Base-by-base conservation (phyloP, 1,140 invertebrate genomes). In the Drosophila ohnishii region DNA sequence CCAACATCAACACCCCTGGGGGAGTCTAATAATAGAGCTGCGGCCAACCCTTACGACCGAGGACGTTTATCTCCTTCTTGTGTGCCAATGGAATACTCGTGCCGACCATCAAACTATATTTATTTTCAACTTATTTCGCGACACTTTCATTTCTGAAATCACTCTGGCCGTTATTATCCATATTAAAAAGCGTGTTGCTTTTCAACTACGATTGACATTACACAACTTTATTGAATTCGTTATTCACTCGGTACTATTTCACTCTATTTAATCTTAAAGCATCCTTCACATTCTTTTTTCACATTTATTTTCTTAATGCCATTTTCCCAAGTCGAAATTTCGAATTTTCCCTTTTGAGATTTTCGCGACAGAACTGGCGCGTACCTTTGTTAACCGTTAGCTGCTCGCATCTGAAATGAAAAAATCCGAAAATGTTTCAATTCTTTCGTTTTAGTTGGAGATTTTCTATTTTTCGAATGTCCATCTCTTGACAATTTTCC, bases 401-500 rank as follows among this genome's bases (percentile, higher is more conserved):
- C 77, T 78, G 84, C 70, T 88, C 84, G 84, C 84, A 88, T 88
- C 84, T 88, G 76, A 89, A 88, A 88, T 89, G 80, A 84, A 88
- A 88, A 88, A 67, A 88, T 84, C 76, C 84, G 85, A 87, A 88
- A 88, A 87, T 87, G 84, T 87, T 87, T 87, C 84, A 87, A 87
- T 87, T 88, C 84, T 89, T 87, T 87, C 84, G 80, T 66, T 80
- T 84, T 87, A 88, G 84, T 88, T 88, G 84, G 84, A 88, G 84
- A 88, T 88, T 88, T 87, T 88, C 84, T 87, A 87, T 87, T 87
- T 87, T 87, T 84, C 84, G 84, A 89, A 87, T 87, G 84, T 87
- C 84, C 84, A 87, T 87, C 84, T 87, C 84, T 87, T 87, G 80
- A 88, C 80, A 88, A 87, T 83, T 88, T 79, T 83, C 77, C 74